Evolutionary conservation across 2,797 vertebrate genomes (phyloP).

Genomic region (Smutsia gigantea): DNA sequence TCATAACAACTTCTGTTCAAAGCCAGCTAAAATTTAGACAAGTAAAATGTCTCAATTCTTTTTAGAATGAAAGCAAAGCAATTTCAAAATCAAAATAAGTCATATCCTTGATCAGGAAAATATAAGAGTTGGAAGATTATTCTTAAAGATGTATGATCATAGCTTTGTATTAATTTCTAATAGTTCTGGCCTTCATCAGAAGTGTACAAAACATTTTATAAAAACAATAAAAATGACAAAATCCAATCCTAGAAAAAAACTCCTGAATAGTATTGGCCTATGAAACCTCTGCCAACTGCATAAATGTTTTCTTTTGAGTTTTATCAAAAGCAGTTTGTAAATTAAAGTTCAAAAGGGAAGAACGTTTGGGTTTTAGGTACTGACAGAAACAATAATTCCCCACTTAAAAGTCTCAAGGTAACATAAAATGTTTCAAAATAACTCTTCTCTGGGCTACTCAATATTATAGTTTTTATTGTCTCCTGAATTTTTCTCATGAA

Average conservation of each 20-base stretch:
- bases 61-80: conserved; percentile 68
- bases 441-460: neutral
- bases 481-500: neutral
- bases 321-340: conserved; percentile 39
- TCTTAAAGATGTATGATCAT: neutral
- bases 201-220: neutral
- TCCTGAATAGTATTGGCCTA: neutral
- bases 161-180: neutral
- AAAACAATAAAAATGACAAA: neutral
- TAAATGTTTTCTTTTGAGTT: conserved; percentile 40
- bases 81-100: conserved; percentile 38
- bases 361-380: neutral
- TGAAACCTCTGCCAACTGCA: conserved; percentile 40
- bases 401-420: neutral
- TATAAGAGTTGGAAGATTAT: conserved; percentile 21
- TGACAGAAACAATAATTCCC: conserved; percentile 36
- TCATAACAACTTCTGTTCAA: conserved; percentile 37
- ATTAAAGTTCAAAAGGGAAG: conserved; percentile 28
- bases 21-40: conserved; percentile 53
- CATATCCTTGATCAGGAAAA: conserved; percentile 5
- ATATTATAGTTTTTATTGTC: conserved; percentile 9
- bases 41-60: conserved; percentile 8
- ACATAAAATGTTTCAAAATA: conserved; percentile 27
- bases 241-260: neutral
- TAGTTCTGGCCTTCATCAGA: conserved; percentile 22